Evolutionary conservation across 2,888 invertebrate genomes (phyloP).

Genomic region (Acleris literana): DNA sequence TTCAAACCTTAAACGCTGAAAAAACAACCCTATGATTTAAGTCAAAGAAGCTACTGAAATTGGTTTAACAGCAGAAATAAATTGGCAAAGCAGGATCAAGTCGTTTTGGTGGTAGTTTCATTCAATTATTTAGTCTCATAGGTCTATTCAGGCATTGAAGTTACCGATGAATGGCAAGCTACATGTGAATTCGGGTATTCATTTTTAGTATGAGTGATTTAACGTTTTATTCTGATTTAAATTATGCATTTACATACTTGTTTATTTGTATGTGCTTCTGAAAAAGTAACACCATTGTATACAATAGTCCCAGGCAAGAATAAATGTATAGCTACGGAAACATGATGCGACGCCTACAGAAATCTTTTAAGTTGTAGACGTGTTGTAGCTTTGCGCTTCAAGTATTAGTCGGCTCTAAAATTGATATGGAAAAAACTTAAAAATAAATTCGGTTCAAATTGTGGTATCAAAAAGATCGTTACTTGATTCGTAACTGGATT

Average conservation of each 20-base stretch:
- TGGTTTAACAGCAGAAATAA: constrained; percentile 15
- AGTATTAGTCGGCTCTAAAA: background rate
- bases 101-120: constrained; percentile 47
- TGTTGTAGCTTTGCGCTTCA: background rate
- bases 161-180: constrained; percentile 57
- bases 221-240: constrained; percentile 33
- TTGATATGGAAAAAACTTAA: background rate
- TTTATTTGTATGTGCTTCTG: no score
- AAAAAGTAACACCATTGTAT: no score
- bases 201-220: constrained; percentile 21
- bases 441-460: constrained; percentile 4
- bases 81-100: constrained; percentile 55
- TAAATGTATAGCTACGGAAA: no score
- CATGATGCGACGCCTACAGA: no score
- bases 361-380: no score
- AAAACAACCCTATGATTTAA: background rate
- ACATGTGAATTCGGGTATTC: constrained; percentile 40
- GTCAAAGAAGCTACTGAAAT: constrained; percentile 10
- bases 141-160: constrained; percentile 66
- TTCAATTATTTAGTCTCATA: constrained; percentile 51
- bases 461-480: constrained; percentile 37
- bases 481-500: constrained; percentile 49
- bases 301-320: no score
- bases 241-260: constrained; percentile 27
- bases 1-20: background rate